Base-by-base conservation (phyloP, 2,888 invertebrate genomes). In the Lithodes maja region DNA sequence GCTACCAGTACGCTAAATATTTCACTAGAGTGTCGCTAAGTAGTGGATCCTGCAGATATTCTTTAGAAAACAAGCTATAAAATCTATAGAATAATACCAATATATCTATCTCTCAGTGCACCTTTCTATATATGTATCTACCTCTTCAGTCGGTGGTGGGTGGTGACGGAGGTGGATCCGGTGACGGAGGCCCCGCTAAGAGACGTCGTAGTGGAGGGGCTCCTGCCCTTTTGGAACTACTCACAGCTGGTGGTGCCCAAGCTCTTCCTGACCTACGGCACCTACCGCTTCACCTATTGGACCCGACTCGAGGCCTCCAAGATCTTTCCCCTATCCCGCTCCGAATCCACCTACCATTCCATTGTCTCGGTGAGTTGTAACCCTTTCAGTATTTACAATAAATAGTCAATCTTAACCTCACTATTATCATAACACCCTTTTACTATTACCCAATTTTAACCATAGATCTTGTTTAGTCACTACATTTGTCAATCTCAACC, bases 211-310 rank as follows among this genome's bases (percentile, higher is more conserved):
- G 61, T 90, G 9, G 79, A 90, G 50, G 77, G 17, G 5, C 7
- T 82, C 1, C 52, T 90, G 3, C n/a, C 50, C 3, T 90, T 89
- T 1, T 90, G 90, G 90, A 90, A 90, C 86, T 83, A 74, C 80
- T 86, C 89, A 2, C 83, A 83, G 80, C 52, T 90, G 49, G 52
- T 53, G 9, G 68, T 90, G 3, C 53, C 83, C 2, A n/a, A 79
- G 0, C 75, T 83, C 49, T 90, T 90, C 81, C 77, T 90, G 0
- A 17, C 77, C 12, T n/a, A 69, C 53, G 90, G 90, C 12, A 54
- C 53, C 54, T 90, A 90, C 86, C 83, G 83, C 33, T 68, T 90
- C 49, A 82, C 68, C 2, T 90, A 83, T 75, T 79, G 54, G n/a
- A 49, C 89, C 50, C 55, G 77, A 12, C 33, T 90, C n/a, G 49